These are phyloP conservation scores for Hedychridium roseum DNA, from an alignment of 2,888 invertebrate genomes.

Conservation along the genomic window DNA sequence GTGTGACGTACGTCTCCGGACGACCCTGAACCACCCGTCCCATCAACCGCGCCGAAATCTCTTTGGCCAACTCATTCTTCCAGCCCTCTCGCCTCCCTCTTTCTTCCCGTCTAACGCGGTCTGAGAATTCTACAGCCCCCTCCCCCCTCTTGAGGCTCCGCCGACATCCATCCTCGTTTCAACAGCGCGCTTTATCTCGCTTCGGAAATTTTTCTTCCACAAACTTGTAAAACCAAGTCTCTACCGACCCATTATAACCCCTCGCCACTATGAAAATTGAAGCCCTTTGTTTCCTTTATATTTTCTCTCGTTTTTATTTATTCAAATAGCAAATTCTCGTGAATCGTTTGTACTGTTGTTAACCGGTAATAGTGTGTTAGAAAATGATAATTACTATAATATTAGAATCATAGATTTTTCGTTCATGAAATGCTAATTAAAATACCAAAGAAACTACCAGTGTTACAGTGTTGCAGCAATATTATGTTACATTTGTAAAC, in stretches of 20 bases:
- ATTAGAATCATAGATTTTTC: no score
- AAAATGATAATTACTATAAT: not conserved
- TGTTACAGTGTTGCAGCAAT: no score
- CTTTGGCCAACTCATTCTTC: slow-evolving; percentile 4
- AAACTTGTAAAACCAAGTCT: slow-evolving; percentile 29
- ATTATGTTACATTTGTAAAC: no score
- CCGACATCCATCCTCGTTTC: slow-evolving; percentile 5
- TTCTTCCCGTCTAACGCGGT: slow-evolving; percentile 3
- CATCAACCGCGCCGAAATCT: slow-evolving; percentile 4
- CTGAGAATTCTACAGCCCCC: no score
- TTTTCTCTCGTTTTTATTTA: not conserved
- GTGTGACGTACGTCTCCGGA: not conserved
- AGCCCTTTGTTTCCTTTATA: not conserved
- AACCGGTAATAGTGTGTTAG: not conserved
- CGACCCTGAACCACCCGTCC: slow-evolving; percentile 21
- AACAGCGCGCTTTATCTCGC: slow-evolving; percentile 12
- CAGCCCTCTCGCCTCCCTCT: not conserved
- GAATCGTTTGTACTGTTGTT: not conserved
- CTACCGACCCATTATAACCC: slow-evolving; percentile 20
- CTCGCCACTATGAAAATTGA: slow-evolving; percentile 18
- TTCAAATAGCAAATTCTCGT: not conserved
- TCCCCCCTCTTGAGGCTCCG: slow-evolving; percentile 1
- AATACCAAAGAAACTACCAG: no score
- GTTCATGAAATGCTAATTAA: no score
- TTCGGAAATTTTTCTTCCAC: slow-evolving; percentile 20